These are phyloP conservation scores for Mus minutoides DNA, from an alignment of 2,797 vertebrate species.

Conservation along the genomic window DNA sequence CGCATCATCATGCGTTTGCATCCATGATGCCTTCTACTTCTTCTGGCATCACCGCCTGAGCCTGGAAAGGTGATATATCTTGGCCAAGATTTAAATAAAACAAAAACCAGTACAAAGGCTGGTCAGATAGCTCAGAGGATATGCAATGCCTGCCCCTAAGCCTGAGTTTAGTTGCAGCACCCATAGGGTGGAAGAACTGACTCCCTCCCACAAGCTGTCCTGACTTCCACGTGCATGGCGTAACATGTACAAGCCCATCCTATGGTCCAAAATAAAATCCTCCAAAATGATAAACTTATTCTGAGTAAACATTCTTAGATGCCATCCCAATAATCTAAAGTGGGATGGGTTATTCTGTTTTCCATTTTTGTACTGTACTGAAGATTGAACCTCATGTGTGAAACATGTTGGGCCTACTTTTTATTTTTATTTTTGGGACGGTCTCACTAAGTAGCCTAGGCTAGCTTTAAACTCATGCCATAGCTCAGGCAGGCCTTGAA, in stretches of 20 bases:
- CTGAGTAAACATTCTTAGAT: background rate
- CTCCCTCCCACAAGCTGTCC: background rate
- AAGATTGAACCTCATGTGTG: background rate
- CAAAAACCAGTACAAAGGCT: background rate
- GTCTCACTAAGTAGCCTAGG: background rate
- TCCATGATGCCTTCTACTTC: background rate
- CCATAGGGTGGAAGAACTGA: background rate
- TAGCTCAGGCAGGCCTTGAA: background rate
- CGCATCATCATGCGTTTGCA: too few species aligned
- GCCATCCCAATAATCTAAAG: background rate
- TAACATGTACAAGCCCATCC: background rate
- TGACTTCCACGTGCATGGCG: background rate
- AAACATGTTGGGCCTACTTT: background rate
- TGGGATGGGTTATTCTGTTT: background rate
- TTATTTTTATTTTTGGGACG: background rate
- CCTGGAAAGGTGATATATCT: background rate
- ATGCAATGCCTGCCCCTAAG: background rate
- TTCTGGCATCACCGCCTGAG: background rate
- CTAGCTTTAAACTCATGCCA: background rate
- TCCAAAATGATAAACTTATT: background rate
- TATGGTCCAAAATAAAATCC: background rate
- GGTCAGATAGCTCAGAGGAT: background rate
- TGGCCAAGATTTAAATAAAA: background rate
- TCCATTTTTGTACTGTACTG: background rate
- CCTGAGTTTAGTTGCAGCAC: too few species aligned